A percentile compares a stretch with the other conserved stretches of the same genome.
Evolutionary conservation across 2,797 vertebrate genomes (phyloP).

Genomic region (Botia kubotai): DNA sequence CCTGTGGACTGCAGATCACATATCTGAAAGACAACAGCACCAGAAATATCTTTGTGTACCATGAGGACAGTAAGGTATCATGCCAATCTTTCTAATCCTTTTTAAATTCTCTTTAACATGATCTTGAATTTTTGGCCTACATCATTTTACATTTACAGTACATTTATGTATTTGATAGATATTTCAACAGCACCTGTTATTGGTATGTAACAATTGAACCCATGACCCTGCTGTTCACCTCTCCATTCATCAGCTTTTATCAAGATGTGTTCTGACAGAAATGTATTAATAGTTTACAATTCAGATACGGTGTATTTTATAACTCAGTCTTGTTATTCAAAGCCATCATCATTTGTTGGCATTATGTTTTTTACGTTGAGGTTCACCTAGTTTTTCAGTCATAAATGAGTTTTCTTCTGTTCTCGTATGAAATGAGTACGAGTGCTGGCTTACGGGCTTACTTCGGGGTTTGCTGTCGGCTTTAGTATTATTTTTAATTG

Average conservation of each 20-base stretch:
- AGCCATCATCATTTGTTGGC: not conserved
- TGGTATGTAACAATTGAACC: not conserved
- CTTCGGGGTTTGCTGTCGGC: not conserved
- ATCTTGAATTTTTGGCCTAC: not conserved
- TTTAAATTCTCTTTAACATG: not conserved
- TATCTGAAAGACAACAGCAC: slow-evolving; percentile 98
- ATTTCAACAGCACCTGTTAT: too few species aligned
- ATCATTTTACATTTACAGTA: not conserved
- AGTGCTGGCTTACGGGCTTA: not conserved
- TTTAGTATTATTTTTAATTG: not conserved
- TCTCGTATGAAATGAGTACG: not conserved
- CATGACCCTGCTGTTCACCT: not conserved
- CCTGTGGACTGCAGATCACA: slow-evolving; percentile 93
- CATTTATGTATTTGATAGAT: not conserved
- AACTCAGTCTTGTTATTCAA: not conserved
- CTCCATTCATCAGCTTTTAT: too few species aligned
- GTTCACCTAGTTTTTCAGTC: not conserved
- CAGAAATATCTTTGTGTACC: slow-evolving; percentile 96
- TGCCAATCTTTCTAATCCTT: not conserved
- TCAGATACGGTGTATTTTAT: not conserved
- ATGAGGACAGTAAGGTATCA: slow-evolving; percentile 92
- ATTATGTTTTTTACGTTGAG: not conserved
- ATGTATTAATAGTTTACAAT: not conserved
- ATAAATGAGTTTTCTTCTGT: not conserved
- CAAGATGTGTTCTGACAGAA: not conserved